A percentile compares a stretch with the other conserved stretches of the same genome.
Conservation (phyloP, 2,797 vertebrate species). For the Dicrostonyx torquatus region DNA sequence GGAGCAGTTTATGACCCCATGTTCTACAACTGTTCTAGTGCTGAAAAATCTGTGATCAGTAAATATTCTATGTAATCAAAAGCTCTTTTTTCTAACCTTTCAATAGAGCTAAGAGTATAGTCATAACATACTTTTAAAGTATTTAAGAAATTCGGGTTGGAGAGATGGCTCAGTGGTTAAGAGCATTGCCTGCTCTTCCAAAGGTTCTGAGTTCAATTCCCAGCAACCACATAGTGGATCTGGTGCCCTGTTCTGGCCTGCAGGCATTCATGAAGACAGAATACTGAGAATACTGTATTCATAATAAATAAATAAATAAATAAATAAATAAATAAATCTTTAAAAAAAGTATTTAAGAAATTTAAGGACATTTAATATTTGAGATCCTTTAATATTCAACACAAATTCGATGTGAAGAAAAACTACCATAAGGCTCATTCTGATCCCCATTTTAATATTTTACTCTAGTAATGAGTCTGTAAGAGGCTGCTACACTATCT, state of each 20-base stretch:
- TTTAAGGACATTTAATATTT: background rate
- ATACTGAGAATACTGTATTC: no score
- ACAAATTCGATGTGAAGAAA: background rate
- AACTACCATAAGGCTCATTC: background rate
- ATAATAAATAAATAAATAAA: no score
- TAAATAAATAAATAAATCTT: no score
- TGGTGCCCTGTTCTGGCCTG: no score
- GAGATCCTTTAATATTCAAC: slow-evolving; percentile 5
- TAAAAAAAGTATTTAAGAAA: slow-evolving; percentile 37
- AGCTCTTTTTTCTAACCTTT: slow-evolving; percentile 7
- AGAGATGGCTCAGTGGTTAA: no score
- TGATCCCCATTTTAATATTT: slow-evolving; percentile 13
- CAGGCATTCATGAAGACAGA: no score
- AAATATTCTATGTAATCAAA: background rate
- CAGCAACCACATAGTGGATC: no score
- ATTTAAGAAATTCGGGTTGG: no score
- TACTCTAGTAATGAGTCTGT: background rate
- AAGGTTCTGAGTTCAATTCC: no score
- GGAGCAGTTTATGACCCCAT: background rate
- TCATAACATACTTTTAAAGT: background rate
- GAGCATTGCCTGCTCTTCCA: no score
- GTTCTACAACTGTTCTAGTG: background rate
- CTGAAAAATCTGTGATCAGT: background rate
- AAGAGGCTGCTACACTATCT: background rate
- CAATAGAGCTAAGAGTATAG: background rate